A percentile compares a stretch with the other conserved stretches of the same genome.
Evolutionary conservation across 1,140 invertebrate species (phyloP).

Genomic region (Cydia strobilella): DNA sequence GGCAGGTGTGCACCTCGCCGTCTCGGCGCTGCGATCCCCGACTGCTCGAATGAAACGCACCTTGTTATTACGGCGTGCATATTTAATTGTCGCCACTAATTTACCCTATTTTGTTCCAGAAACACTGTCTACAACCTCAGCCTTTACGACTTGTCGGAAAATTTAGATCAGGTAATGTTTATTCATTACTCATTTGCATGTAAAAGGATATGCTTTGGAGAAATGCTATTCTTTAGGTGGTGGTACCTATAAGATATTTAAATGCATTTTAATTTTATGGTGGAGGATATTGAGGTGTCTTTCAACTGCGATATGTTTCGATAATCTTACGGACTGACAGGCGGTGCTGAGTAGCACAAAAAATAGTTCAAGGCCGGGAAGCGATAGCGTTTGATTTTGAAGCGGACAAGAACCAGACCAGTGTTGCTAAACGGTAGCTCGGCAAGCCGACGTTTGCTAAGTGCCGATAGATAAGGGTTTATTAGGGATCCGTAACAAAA

Average conservation of each 20-base stretch:
- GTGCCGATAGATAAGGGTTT: constrained; percentile 27
- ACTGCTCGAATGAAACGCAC: neutral
- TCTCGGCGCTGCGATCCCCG: neutral
- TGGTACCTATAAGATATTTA: neutral
- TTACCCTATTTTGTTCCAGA: constrained; percentile 57
- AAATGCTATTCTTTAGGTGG: constrained; percentile 22
- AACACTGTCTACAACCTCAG: constrained; percentile 75
- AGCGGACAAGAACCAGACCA: constrained; percentile 21
- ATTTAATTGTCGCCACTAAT: constrained; percentile 35
- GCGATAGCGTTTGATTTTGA: constrained; percentile 1
- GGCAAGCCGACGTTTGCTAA: neutral
- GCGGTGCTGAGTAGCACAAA: neutral
- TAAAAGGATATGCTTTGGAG: constrained; percentile 19
- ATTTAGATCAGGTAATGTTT: constrained; percentile 69
- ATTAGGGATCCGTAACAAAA: constrained; percentile 1
- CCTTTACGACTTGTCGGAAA: constrained; percentile 74
- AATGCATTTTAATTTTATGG: constrained; percentile 12
- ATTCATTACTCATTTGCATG: constrained; percentile 37
- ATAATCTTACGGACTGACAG: neutral
- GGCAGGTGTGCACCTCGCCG: constrained; percentile 34
- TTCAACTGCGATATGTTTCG: constrained; percentile 1
- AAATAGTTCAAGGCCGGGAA: constrained; percentile 25
- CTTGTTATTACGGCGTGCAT: constrained; percentile 38
- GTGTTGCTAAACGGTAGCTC: constrained; percentile 24
- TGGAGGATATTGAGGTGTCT: neutral